Evolutionary conservation across 2,797 vertebrate species (phyloP), one percentile per base, ranked within the genome.

Genomic region (Pangasius macronema): DNA sequence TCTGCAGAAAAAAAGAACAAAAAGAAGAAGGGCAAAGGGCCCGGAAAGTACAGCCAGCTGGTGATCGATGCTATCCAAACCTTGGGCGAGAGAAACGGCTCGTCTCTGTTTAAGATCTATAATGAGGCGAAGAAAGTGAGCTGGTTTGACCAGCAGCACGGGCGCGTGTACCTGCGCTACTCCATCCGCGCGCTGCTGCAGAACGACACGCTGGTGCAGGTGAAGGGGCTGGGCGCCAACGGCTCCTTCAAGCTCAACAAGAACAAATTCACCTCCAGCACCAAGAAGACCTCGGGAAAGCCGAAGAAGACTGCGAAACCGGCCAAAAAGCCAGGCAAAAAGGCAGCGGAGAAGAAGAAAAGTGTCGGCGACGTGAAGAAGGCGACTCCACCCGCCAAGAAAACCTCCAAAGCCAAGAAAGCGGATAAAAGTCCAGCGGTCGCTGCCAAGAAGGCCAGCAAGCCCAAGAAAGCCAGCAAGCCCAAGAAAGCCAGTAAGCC

Each of bases 91-190:
- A 95, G 95, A 77, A 95, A 94, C 82, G 97, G 97, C 61, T 97
- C 96, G 0, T 97, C 97, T 11, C 90, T 97, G 86, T 96, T 95
- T 49, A 96, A 95, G 84, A 96, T 97, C 83, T 97, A 96, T 90
- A 94, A 96, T 0, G 96, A 97, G 89, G 96, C 96, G 87, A 96
- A 95, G 89, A 96, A 96, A 85, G 95, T 95, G 89, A 91, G 94
- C 79, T 97, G 97, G 96, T 97, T 97, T 90, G 96, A 97, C 90
- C 95, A 97, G 93, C 96, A 96, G 91, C 96, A 97, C 85, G 97
- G 97, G 4, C 95, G 97, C 89, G 96, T 95, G 90, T 97, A 97
- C 91, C 92, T 97, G 88, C 96, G 96, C 55, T 97, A 97, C 87
- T 96, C 96, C 20, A 95, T 97, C 89, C 96, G 95, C 90, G 97